Base-by-base conservation (phyloP, 2,888 invertebrate species). In the Masnerella sp. region DNA sequence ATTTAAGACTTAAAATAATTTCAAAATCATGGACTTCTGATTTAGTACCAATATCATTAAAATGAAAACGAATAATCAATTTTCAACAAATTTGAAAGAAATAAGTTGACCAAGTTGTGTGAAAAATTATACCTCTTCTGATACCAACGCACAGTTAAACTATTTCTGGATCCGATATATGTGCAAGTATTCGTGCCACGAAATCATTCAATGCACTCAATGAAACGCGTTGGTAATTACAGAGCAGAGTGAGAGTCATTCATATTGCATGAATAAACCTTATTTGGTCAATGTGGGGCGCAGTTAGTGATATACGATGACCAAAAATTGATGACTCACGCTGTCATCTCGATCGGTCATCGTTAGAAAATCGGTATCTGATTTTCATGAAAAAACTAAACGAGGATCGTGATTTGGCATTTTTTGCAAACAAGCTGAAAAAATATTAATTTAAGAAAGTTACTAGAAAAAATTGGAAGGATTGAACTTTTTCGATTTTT, bases 171-270 rank as follows among this genome's bases (percentile, higher is more conserved):
- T 43, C 49, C 25, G 28, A n/a, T n/a, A n/a, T 45, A 15, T 51
- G 20, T 40, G 76, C 47, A 70, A 59, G 64, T 40, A 74, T 83
- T 82, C 82, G 77, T 80, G 80, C 80, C 76, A 78, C 78, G 80
- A 83, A 82, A 84, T 83, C 82, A 80, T 84, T 83, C 80, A 81
- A 83, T 81, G 78, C 75, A 74, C 70, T 75, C 80, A 81, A 82
- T 83, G 82, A 83, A 82, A 83, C 80, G 80, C 81, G 77, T 77
- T 62, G 75, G 80, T 82, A 78, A 79, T 79, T 77, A 78, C 77
- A 77, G 78, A 25, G 59, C 59, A 47, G 52, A 59, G 77, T 77
- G 65, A 74, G 77, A 78, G 80, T 82, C 81, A 80, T 82, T 80
- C 80, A 78, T 82, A 81, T 82, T 79, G 77, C 81, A 82, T 78